phyloP scores from a whole-genome alignment of 2,888 invertebrate species.

The Tipula unca region DNA sequence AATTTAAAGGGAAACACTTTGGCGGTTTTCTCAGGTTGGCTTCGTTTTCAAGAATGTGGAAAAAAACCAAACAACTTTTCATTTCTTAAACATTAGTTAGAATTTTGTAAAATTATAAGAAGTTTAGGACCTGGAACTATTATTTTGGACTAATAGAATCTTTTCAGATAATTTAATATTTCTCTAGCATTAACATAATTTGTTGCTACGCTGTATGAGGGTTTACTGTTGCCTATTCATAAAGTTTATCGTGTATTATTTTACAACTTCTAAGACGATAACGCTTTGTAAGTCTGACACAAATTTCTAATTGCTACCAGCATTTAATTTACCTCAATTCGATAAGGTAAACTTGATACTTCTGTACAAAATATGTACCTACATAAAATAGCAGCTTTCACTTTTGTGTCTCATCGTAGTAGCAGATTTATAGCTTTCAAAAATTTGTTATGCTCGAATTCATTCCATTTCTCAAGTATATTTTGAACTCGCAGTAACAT shows the following conservation, averaged over 20 bases:
- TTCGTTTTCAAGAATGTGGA: too few species aligned
- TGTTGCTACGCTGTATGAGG: neutral
- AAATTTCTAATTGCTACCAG: neutral
- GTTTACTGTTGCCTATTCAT: neutral
- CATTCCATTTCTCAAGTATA: neutral
- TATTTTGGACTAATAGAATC: too few species aligned
- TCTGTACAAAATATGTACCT: neutral
- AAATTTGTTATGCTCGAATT: neutral
- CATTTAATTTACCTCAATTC: neutral
- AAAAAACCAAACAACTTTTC: too few species aligned
- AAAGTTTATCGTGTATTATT: neutral
- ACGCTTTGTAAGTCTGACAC: neutral
- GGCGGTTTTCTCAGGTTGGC: too few species aligned
- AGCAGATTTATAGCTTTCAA: neutral
- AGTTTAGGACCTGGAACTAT: too few species aligned
- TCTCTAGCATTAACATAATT: too few species aligned
- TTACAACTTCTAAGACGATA: neutral
- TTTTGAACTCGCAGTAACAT: too few species aligned
- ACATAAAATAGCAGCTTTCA: neutral
- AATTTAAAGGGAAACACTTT: too few species aligned
- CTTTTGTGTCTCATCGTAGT: neutral
- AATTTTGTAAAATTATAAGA: too few species aligned
- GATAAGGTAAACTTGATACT: neutral
- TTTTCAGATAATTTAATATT: too few species aligned
- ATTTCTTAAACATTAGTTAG: too few species aligned